Percentiles rank a stretch among this genome's conserved stretches.
phyloP scores from a whole-genome alignment of 1,140 invertebrate genomes.

The Sinella curviseta region DNA sequence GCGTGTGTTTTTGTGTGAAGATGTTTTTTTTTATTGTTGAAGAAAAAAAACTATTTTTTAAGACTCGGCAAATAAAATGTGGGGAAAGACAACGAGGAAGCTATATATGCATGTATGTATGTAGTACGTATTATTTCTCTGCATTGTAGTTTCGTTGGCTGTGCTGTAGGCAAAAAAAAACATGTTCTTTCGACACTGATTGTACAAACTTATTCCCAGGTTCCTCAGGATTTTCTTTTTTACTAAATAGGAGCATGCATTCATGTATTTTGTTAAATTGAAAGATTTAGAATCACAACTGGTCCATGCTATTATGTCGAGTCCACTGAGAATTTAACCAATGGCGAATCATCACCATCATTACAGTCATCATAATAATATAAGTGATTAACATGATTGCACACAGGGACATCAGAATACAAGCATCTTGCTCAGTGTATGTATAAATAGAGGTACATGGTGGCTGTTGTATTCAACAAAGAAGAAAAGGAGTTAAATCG shows the following conservation, averaged over 20 bases:
- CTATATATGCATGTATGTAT: no score
- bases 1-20: constrained; percentile 6
- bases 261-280: not conserved
- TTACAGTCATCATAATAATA: not conserved
- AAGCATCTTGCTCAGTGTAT: not conserved
- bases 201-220: not conserved
- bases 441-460: not conserved
- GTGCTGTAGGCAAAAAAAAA: not conserved
- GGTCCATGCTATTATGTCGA: not conserved
- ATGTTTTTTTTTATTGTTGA: not conserved
- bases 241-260: not conserved
- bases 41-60: not conserved
- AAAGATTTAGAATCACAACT: constrained; percentile 18
- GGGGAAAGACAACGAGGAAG: not conserved
- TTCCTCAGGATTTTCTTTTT: not conserved
- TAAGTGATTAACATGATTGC: constrained; percentile 16
- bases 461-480: not conserved
- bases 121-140: not conserved
- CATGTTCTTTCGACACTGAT: not conserved
- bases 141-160: not conserved
- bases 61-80: not conserved
- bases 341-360: not conserved
- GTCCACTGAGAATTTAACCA: constrained; percentile 8
- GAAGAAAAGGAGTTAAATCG: not conserved
- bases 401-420: not conserved